Evolutionary conservation across 2,797 vertebrate species (phyloP).

Genomic region (Bucorvus abyssinicus): DNA sequence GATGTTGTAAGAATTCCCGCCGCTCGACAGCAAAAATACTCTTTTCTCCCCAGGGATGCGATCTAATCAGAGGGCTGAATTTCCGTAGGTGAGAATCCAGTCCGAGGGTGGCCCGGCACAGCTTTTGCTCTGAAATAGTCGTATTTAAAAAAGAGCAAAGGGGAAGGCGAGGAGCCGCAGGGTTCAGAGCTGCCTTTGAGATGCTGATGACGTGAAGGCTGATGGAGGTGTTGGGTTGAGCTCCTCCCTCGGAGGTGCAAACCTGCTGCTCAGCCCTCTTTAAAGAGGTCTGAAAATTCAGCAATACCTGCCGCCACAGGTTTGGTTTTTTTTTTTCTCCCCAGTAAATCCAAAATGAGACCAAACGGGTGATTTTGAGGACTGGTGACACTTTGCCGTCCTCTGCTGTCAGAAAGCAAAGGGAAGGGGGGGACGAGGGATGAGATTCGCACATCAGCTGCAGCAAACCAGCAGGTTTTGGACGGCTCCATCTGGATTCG

Average conservation of each 20-base stretch:
- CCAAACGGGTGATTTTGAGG: background rate
- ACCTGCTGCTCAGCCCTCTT: background rate
- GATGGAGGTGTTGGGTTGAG: background rate
- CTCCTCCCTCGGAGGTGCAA: background rate
- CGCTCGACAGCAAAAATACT: background rate
- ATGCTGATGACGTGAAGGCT: accelerated
- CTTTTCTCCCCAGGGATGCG: slow-evolving; percentile 48
- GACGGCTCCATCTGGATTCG: slow-evolving; percentile 38
- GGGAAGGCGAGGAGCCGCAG: background rate
- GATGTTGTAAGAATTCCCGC: background rate
- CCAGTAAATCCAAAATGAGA: background rate
- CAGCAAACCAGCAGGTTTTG: background rate
- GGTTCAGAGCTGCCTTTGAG: background rate
- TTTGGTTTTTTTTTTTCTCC: background rate
- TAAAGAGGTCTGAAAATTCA: background rate
- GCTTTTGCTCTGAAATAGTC: background rate
- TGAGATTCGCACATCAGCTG: background rate
- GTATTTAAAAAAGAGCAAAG: slow-evolving; percentile 16
- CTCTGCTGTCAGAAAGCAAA: background rate
- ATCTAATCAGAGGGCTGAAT: slow-evolving; percentile 67
- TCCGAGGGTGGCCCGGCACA: background rate
- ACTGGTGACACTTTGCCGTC: accelerated
- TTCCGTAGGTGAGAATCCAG: slow-evolving; percentile 65
- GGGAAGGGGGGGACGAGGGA: background rate
- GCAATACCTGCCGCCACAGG: accelerated